Evolutionary conservation across 2,888 invertebrate species (phyloP), one percentile per base, ranked within the genome.

Genomic region (Argynnis bischoffii): DNA sequence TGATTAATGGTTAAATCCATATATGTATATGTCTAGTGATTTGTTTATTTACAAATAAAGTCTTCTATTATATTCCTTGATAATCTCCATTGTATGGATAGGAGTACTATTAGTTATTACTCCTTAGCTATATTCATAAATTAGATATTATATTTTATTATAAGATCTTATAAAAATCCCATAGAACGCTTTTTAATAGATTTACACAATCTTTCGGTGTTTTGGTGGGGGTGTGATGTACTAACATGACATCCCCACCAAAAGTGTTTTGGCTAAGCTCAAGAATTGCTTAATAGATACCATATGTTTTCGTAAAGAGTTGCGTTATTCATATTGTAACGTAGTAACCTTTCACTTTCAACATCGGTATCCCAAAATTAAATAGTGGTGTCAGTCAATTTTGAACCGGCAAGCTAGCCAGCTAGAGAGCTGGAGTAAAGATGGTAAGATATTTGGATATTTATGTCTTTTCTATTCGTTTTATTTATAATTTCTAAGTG

Each of bases 271-370:
- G 54, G 46, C 15, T 47, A 21, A 48, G 50, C 4, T 21, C 26
- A n/a, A 4, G 13, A 41, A 51, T 68, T 71, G 60, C 66, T 6
- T 48, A 60, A 67, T 55, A 65, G 57, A 18, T 55, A 55, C 50
- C 66, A 60, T 64, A 64, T 21, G 16, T 65, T 67, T 66, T 64
- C 69, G 76, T 74, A 77, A 81, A 79, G 78, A 76, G 77, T 88
- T 88, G 83, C 87, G 83, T 79, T 86, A 86, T 79, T 77, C 21
- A 41, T 79, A 79, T 80, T 81, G 81, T 81, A 78, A 75, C 76
- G 77, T 75, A 13, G 31, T 74, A 80, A 74, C 84, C 88, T 86
- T 88, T 88, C 87, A 87, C 88, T 85, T 88, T 84, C 77, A 75
- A 80, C 79, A 81, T 81, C 78, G 74, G 80, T 74, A 74, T 79